A percentile compares a stretch with the other conserved stretches of the same genome.
Conservation (phyloP, 2,888 invertebrate genomes). For the Neoascia interrupta region DNA sequence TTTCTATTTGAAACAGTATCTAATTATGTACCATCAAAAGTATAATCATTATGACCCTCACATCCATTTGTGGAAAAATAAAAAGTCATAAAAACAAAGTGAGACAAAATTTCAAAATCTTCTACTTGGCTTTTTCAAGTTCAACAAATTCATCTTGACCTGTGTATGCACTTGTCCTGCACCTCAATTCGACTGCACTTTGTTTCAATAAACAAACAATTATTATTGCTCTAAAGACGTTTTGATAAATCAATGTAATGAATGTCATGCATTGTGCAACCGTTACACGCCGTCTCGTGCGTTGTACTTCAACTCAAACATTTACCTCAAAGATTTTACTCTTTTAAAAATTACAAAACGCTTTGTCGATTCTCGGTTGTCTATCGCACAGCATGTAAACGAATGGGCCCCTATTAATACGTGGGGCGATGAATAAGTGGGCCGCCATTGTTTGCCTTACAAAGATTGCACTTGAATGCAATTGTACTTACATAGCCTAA, state of each 20-base stretch:
- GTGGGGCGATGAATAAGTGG: background rate
- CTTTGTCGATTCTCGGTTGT: background rate
- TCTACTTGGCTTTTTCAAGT: background rate
- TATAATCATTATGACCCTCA: too few species aligned
- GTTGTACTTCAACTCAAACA: slow-evolving; percentile 11
- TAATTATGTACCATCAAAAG: too few species aligned
- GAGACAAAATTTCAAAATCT: too few species aligned
- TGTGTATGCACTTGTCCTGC: slow-evolving; percentile 1
- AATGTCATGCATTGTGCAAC: slow-evolving; percentile 17
- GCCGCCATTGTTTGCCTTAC: background rate
- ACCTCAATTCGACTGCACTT: background rate
- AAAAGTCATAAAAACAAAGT: too few species aligned
- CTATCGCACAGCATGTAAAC: background rate
- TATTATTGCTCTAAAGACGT: background rate
- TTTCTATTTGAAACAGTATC: background rate
- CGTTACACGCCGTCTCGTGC: background rate
- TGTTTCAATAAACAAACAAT: slow-evolving; percentile 15
- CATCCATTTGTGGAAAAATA: too few species aligned
- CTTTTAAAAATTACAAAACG: slow-evolving; percentile 9
- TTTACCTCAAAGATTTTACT: slow-evolving; percentile 1
- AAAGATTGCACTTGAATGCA: slow-evolving; percentile 19
- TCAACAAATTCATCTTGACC: slow-evolving; percentile 1
- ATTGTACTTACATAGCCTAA: background rate
- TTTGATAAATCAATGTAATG: slow-evolving; percentile 30
- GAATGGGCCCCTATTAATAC: background rate